Conservation (phyloP, 2,888 invertebrate genomes). For the Ennomos fuscantarius region DNA sequence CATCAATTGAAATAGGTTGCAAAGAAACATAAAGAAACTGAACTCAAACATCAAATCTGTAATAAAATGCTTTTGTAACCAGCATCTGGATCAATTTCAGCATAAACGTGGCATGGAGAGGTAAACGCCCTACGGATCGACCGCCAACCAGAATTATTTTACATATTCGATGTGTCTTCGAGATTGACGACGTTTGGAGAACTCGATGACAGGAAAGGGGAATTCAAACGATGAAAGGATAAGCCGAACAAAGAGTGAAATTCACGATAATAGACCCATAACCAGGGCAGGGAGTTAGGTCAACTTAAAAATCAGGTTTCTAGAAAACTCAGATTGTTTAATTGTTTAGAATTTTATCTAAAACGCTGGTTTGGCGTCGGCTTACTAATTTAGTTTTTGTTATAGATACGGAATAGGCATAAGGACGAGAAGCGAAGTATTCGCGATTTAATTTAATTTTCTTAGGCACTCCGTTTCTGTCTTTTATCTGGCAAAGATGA, state of each 20-base stretch:
- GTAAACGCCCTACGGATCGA: slow-evolving; percentile 56
- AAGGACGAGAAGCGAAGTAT: neutral
- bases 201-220: slow-evolving; percentile 11
- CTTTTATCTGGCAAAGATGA: slow-evolving; percentile 30
- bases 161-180: slow-evolving; percentile 57
- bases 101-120: slow-evolving; percentile 49
- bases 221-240: slow-evolving; percentile 19
- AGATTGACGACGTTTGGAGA: slow-evolving; percentile 30
- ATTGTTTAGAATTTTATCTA: neutral
- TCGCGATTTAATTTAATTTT: neutral
- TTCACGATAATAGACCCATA: slow-evolving; percentile 4
- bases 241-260: slow-evolving; percentile 24
- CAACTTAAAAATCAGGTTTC: slow-evolving; percentile 20
- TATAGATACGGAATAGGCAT: neutral
- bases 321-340: neutral
- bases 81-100: slow-evolving; percentile 53
- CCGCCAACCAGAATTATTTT: slow-evolving; percentile 58
- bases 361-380: too few species aligned
- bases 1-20: too few species aligned
- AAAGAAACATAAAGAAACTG: neutral
- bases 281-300: slow-evolving; percentile 15
- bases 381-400: too few species aligned
- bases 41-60: slow-evolving; percentile 3
- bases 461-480: slow-evolving; percentile 4
- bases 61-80: slow-evolving; percentile 25